Base-by-base conservation (phyloP, 92 coral and sea anemone species). In the Actinernus sp. region DNA sequence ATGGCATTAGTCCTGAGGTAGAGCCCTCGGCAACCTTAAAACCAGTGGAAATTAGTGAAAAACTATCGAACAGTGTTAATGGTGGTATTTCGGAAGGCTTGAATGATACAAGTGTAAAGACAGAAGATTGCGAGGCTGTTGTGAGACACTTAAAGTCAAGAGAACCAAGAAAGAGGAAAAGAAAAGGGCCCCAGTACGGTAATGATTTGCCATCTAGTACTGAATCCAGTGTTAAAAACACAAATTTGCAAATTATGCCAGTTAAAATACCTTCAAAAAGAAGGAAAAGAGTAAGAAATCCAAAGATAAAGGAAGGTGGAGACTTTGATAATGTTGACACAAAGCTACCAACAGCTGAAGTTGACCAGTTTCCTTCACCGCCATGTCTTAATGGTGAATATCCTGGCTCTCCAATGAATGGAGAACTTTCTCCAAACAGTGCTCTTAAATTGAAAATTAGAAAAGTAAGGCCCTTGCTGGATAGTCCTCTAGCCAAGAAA, bases 401-500 rank as follows among this genome's bases (percentile, higher is more conserved):
- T 57, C 47, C 78, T 23, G 32, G 55, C 3, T 81, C 61, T 41
- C 87, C 80, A 3, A 47, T 77, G 24, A 86, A 77, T 73, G 62
- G 87, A 30, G 92, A 75, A 2, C 68, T 90, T 8, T 90, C 96
- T 23, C 96, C 96, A 1, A 78, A 76, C 49, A 56, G 94, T 31
- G 88, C 95, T 2, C 76, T 92, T 0, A 87, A 88, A 74, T 68
- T 94, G 30, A 88, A 90, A 55, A 87, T 94, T 56, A 71, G 90
- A 33, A 91, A 89, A 58, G 85, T 91, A 7, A 74, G 81, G 31
- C 86, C 89, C 10, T 73, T 70, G 2, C 63, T 57, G 23, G 68
- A 65, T 46, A 79, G 51, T 13, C 58, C 28, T n/a, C 79, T 82
- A 33, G 78, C 63, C 18, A 91, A 83, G 49, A 81, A 90, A 17